A percentile compares a stretch with the other conserved stretches of the same genome.
These are phyloP conservation scores for Propithecus deckenii DNA, from an alignment of 2,797 vertebrate genomes.

Conservation along the genomic window DNA sequence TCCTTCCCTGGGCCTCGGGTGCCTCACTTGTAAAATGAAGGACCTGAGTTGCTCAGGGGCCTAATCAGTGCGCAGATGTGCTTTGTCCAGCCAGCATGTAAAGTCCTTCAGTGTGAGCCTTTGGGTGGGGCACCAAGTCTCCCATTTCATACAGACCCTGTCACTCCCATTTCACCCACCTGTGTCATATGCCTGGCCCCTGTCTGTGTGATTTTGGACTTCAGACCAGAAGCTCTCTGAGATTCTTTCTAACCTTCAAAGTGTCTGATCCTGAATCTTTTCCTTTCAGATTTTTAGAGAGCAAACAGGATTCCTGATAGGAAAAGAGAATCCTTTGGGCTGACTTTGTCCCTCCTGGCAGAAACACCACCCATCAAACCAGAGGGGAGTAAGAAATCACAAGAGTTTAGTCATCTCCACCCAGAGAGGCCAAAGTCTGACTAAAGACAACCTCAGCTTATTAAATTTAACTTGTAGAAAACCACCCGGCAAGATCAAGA, in stretches of 20 bases:
- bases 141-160: not conserved
- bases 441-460: conserved; percentile 72
- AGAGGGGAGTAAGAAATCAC: conserved; percentile 72
- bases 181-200: not conserved
- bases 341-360: conserved; percentile 63
- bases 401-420: conserved; percentile 76
- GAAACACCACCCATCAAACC: conserved; percentile 57
- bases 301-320: conserved; percentile 51
- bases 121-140: not conserved
- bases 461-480: conserved; percentile 69
- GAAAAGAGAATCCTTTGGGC: conserved; percentile 68
- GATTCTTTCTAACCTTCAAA: not conserved
- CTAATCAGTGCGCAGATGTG: not conserved
- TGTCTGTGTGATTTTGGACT: not conserved
- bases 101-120: not conserved
- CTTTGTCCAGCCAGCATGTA: not conserved
- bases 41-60: not conserved
- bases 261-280: not conserved
- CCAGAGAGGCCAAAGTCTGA: conserved; percentile 75
- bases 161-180: not conserved
- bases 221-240: not conserved
- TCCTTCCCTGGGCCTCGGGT: not conserved
- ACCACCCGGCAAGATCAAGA: conserved; percentile 64
- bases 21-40: not conserved
- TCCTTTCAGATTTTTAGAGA: conserved; percentile 26